A percentile compares a stretch with the other conserved stretches of the same genome.
These are phyloP conservation scores for Micrasema longulum DNA, from an alignment of 1,140 invertebrate species.

Conservation along the genomic window DNA sequence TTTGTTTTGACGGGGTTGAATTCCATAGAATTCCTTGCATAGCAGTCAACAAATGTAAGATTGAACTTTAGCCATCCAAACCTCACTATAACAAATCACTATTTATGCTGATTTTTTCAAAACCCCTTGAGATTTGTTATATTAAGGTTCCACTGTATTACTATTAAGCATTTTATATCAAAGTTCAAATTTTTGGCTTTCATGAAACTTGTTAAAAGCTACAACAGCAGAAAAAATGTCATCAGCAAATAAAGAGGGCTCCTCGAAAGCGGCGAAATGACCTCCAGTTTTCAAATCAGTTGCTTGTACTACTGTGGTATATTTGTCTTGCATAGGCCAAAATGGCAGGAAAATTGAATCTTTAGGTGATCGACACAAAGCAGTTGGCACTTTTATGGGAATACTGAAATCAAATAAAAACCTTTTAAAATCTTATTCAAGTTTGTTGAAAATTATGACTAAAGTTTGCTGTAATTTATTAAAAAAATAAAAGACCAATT, in stretches of 20 bases:
- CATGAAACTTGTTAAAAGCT: conserved; percentile 9
- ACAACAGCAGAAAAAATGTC: conserved; percentile 60
- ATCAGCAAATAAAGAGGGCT: conserved; percentile 73
- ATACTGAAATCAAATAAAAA: conserved; percentile 2
- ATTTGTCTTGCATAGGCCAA: conserved; percentile 65
- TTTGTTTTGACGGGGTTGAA: too few relatives aligned
- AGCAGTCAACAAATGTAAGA: too few relatives aligned
- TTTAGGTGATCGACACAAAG: conserved; percentile 70
- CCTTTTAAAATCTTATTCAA: too few relatives aligned
- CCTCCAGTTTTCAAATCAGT: conserved; percentile 74
- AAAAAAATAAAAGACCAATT: too few relatives aligned
- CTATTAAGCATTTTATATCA: not conserved
- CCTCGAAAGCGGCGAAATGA: conserved; percentile 84
- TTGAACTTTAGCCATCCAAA: too few relatives aligned
- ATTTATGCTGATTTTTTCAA: too few relatives aligned
- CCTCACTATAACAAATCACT: too few relatives aligned
- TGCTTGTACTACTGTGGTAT: conserved; percentile 69
- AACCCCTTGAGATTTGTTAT: too few relatives aligned
- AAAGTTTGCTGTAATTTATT: too few relatives aligned
- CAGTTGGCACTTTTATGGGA: conserved; percentile 65
- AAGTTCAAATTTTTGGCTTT: not conserved
- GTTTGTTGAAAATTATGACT: too few relatives aligned
- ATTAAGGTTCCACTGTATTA: too few relatives aligned
- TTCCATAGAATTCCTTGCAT: too few relatives aligned
- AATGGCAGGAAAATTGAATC: conserved; percentile 69